phyloP scores from a whole-genome alignment of 2,113 vertebrate genomes.

The Petrocephalus microphthalmus region DNA sequence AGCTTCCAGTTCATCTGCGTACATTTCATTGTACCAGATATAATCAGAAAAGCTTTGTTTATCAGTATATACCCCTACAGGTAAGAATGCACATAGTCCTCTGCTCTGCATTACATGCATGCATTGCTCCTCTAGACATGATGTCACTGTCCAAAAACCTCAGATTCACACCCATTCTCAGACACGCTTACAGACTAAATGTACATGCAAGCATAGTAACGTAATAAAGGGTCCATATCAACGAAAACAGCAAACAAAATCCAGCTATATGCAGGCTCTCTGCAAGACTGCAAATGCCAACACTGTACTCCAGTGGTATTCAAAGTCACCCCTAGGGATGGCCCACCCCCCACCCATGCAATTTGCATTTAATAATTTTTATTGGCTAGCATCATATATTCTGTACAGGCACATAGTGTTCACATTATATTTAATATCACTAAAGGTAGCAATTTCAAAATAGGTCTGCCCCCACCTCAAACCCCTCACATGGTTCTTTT shows the following conservation, averaged over 20 bases:
- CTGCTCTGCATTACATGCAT: background rate
- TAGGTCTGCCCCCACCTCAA: background rate
- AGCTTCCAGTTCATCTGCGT: background rate
- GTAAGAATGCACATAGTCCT: constrained; percentile 2
- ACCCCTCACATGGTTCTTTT: background rate
- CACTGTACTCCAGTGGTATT: background rate
- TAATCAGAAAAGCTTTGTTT: background rate
- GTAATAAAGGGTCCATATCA: background rate
- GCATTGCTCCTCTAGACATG: background rate
- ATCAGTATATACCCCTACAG: background rate
- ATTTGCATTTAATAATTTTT: background rate
- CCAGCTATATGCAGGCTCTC: background rate
- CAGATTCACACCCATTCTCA: background rate
- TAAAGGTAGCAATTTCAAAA: background rate
- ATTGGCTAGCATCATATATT: background rate
- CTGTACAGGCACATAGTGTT: background rate
- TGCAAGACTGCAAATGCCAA: background rate
- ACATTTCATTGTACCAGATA: background rate
- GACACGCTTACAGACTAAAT: background rate
- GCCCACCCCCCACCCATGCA: background rate
- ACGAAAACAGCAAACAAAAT: background rate
- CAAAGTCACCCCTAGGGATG: background rate
- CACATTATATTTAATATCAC: background rate
- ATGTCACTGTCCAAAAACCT: background rate
- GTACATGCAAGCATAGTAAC: background rate